These are phyloP conservation scores for Pteropus rufus DNA, from an alignment of 2,797 vertebrate species.

Conservation along the genomic window DNA sequence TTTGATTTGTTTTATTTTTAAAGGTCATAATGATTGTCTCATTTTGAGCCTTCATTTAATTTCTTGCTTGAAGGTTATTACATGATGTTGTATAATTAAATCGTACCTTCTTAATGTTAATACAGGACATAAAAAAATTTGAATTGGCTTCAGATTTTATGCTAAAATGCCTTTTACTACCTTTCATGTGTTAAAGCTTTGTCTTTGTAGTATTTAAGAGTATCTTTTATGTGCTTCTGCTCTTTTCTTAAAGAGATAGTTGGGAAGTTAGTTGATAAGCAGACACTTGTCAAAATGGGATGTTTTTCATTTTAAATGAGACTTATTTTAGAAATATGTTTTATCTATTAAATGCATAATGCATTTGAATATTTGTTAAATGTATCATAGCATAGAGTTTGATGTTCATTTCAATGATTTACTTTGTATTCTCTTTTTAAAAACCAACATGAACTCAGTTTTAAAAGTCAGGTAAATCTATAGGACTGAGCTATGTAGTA, in stretches of 20 bases:
- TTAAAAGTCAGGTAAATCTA: neutral
- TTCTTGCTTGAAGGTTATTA: slow-evolving; percentile 65
- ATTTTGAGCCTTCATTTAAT: slow-evolving; percentile 65
- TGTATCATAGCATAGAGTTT: neutral
- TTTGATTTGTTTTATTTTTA: slow-evolving; percentile 69
- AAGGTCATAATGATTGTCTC: slow-evolving; percentile 66
- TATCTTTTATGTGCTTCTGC: neutral
- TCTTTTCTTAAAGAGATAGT: neutral
- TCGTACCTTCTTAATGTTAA: slow-evolving; percentile 48
- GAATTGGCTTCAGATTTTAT: slow-evolving; percentile 38
- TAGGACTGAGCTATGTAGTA: neutral
- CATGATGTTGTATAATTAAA: slow-evolving; percentile 52
- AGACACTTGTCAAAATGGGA: neutral
- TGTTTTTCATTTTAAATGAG: slow-evolving; percentile 13
- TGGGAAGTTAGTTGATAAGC: neutral
- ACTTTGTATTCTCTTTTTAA: neutral
- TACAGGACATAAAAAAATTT: slow-evolving; percentile 14
- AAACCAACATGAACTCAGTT: neutral
- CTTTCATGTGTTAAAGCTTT: slow-evolving; percentile 22
- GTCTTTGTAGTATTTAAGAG: neutral
- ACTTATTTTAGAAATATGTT: slow-evolving; percentile 10
- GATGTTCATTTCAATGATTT: neutral
- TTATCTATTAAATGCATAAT: neutral
- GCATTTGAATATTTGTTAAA: neutral
- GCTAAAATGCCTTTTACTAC: slow-evolving; percentile 21